Percentiles rank a stretch among this genome's conserved stretches.
These are phyloP conservation scores for Euthynnus affinis DNA, from an alignment of 2,797 vertebrate genomes.

Conservation along the genomic window DNA sequence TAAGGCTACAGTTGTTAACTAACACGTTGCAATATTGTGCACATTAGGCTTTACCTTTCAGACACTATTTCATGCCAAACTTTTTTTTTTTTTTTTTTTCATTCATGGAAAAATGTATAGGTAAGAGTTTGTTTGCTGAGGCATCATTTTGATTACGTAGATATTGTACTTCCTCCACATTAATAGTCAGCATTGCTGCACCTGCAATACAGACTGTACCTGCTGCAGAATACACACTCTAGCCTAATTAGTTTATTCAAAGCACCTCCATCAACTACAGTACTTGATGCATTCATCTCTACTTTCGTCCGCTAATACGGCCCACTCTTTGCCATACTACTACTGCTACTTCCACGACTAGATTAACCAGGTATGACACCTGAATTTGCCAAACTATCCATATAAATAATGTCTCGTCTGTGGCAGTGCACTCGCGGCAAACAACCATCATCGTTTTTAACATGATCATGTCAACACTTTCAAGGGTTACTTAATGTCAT, in stretches of 20 bases:
- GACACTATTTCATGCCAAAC: slow-evolving; percentile 20
- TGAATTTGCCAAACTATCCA: slow-evolving; percentile 66
- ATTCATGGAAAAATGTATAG: slow-evolving; percentile 37
- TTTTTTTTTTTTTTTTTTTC: slow-evolving; percentile 42
- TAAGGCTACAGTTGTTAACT: slow-evolving; percentile 77
- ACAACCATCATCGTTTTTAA: slow-evolving; percentile 70
- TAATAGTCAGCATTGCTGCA: slow-evolving; percentile 70
- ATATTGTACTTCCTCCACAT: slow-evolving; percentile 67
- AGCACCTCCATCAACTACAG: slow-evolving; percentile 67
- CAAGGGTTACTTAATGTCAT: slow-evolving; percentile 82
- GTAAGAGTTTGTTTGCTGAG: slow-evolving; percentile 71
- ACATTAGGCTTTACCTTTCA: slow-evolving; percentile 66
- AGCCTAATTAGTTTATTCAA: slow-evolving; percentile 75
- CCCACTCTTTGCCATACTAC: slow-evolving; percentile 20
- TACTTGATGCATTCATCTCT: slow-evolving; percentile 60
- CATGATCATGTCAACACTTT: slow-evolving; percentile 80
- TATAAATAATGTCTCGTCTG: slow-evolving; percentile 57
- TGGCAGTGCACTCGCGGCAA: slow-evolving; percentile 60
- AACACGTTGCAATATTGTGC: slow-evolving; percentile 67
- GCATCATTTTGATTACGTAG: slow-evolving; percentile 75
- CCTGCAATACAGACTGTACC: slow-evolving; percentile 77
- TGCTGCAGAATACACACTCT: slow-evolving; percentile 66
- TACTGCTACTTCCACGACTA: slow-evolving; percentile 31
- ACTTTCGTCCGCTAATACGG: slow-evolving; percentile 49
- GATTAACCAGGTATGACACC: slow-evolving; percentile 75